These are phyloP conservation scores for Thryonomys swinderianus DNA, from an alignment of 2,113 vertebrate genomes.

Conservation along the genomic window DNA sequence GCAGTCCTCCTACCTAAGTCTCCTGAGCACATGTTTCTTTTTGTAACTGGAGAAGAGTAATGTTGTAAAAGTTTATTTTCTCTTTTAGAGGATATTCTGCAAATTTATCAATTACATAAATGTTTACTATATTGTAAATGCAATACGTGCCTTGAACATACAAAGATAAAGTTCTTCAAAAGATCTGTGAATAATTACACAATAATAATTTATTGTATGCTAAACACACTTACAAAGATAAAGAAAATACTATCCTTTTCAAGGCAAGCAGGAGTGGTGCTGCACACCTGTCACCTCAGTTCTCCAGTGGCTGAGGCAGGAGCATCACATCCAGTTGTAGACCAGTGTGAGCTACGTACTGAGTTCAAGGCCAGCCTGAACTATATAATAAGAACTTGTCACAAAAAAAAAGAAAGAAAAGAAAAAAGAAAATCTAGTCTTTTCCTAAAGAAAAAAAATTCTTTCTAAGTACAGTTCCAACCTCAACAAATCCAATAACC, in stretches of 20 bases:
- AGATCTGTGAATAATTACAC: neutral
- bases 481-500: slow-evolving; percentile 1
- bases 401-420: neutral
- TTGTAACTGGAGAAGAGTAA: slow-evolving; percentile 18
- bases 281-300: neutral
- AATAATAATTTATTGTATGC: neutral
- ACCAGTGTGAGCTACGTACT: no score
- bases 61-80: slow-evolving; percentile 39
- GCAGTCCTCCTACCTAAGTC: neutral
- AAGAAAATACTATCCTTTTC: neutral
- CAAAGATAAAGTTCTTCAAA: slow-evolving; percentile 45
- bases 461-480: neutral
- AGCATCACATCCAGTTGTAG: neutral
- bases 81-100: neutral
- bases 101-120: slow-evolving; percentile 45
- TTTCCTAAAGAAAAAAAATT: neutral
- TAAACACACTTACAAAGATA: neutral
- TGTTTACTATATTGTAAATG: neutral
- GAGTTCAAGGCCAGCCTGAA: neutral
- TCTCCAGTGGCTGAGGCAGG: neutral
- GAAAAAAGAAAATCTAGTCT: neutral
- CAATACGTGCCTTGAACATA: slow-evolving; percentile 23
- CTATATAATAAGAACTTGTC: neutral
- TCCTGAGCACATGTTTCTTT: neutral
- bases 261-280: neutral